These are phyloP conservation scores for Adelges cooleyi DNA, from an alignment of 1,140 invertebrate genomes.

Conservation along the genomic window DNA sequence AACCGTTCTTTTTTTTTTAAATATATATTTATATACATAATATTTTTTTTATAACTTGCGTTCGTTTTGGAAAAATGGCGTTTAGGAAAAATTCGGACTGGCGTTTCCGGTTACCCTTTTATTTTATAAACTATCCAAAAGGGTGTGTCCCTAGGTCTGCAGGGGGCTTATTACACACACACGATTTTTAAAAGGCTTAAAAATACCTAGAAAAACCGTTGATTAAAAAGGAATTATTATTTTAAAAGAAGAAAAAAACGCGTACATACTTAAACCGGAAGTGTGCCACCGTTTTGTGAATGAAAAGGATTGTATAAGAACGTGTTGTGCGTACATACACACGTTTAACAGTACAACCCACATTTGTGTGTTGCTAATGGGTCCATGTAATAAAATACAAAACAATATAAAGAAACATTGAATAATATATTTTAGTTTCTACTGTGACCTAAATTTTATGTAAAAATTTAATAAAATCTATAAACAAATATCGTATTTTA, in stretches of 20 bases:
- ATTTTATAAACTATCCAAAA: constrained; percentile 1
- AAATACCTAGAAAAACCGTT: constrained; percentile 6
- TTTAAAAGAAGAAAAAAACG: constrained; percentile 5
- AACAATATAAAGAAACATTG: no score
- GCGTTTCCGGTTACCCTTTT: constrained; percentile 29
- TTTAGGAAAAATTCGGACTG: constrained; percentile 27
- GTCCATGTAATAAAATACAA: no score
- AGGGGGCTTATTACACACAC: constrained; percentile 23
- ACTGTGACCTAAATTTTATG: no score
- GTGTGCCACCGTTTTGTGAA: constrained; percentile 20
- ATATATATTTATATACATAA: background rate
- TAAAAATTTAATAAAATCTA: no score
- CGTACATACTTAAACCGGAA: constrained; percentile 24
- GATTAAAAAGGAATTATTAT: constrained; percentile 6
- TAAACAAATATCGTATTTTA: no score
- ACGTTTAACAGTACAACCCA: no score
- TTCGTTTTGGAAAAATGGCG: constrained; percentile 23
- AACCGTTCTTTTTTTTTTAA: constrained; percentile 21
- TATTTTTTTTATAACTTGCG: no score
- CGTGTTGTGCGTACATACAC: background rate
- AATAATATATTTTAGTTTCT: no score
- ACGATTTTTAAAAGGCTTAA: constrained; percentile 22
- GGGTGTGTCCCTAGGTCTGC: constrained; percentile 7
- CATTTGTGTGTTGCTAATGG: no score
- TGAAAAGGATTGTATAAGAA: constrained; percentile 13